Evolutionary conservation across 2,797 vertebrate genomes (phyloP), one percentile per base, ranked within the genome.

Genomic region (Acestrorhynchus altus): DNA sequence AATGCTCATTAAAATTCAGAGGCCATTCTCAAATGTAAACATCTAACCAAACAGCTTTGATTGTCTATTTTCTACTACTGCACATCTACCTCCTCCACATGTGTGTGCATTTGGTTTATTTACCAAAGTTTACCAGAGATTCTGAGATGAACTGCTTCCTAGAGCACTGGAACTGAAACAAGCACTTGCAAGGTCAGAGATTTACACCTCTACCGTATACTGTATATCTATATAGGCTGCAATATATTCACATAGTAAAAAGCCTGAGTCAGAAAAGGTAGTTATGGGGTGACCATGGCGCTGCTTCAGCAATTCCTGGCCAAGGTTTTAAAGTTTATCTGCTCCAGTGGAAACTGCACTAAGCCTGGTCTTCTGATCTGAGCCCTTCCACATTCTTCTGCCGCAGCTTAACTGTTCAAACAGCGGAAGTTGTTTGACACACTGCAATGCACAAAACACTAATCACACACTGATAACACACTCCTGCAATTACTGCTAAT

Each of bases 401-500:
- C n/a, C 59, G 40, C 18, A 22, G 2, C 12, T 12, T 49, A 47
- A 44, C 64, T 31, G 18, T 22, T 44, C 39, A 67, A 67, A 24
- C 35, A 0, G 31, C 16, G 22, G n/a, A 57, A 65, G 65, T 39
- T 59, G 18, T 57, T 72, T 18, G 24, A 78, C 35, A 49, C 52
- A 69, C 28, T 12, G 39, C 47, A n/a, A 59, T 56, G 76, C 35
- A 69, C 44, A 80, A 77, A 72, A 84, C 65, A 79, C 51, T 72
- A 71, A 79, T 77, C 60, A 60, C 28, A 77, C 68, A 20, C n/a
- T 47, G 44, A 47, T 82, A 46, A 78, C 64, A 74, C 67, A 77
- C 69, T 74, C 68, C 78, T 73, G 72, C 31, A 54, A 83, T 84
- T 78, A 83, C 79, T 77, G 51, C 61, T 78, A 51, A 80, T 51